phyloP scores from a whole-genome alignment of 2,113 vertebrate species.

The Fukomys damarensis region DNA sequence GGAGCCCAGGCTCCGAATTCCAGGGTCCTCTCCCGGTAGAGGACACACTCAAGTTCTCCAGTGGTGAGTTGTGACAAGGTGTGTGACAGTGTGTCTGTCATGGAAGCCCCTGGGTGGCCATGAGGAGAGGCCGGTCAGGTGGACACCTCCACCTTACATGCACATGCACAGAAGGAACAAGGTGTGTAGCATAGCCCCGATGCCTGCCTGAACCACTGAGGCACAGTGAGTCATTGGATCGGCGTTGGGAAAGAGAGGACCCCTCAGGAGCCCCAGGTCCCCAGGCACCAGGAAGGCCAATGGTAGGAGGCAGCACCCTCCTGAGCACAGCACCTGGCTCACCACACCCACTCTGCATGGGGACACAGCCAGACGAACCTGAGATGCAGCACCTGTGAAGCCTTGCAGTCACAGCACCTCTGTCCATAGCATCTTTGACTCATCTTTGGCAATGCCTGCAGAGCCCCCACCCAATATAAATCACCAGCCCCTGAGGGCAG shows the following conservation, averaged over 20 bases:
- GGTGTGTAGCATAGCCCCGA: neutral
- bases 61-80: neutral
- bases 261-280: neutral
- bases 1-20: neutral
- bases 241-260: neutral
- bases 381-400: rapidly evolving
- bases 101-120: neutral
- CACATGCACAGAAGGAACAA: neutral
- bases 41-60: neutral
- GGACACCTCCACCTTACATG: neutral
- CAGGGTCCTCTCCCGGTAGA: neutral
- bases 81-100: neutral
- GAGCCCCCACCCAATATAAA: neutral
- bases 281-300: neutral
- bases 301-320: neutral
- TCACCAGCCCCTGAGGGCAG: neutral
- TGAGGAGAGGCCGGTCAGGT: rapidly evolving
- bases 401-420: neutral
- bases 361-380: neutral
- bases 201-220: neutral
- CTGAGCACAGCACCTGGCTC: rapidly evolving
- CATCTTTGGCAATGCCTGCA: neutral
- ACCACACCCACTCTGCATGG: too few relatives aligned
- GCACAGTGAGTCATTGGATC: neutral
- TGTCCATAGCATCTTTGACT: neutral